phyloP scores from a whole-genome alignment of 2,797 vertebrate species.

The Phoebastria nigripes region DNA sequence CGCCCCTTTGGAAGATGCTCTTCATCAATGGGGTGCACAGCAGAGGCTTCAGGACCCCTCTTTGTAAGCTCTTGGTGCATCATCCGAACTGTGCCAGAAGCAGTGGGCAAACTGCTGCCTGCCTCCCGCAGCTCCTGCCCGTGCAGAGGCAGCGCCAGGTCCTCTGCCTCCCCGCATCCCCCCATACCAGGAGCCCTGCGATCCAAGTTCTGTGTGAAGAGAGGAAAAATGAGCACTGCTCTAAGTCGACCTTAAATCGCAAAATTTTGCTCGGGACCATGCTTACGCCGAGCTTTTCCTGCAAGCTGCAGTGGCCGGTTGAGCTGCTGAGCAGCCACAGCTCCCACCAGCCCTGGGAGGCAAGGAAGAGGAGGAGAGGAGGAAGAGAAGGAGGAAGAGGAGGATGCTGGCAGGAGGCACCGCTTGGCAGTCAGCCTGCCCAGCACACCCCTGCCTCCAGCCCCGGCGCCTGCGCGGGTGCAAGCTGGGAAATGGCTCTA shows the following conservation, averaged over 20 bases:
- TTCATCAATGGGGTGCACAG: not conserved
- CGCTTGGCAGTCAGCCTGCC: not conserved
- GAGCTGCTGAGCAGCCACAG: not conserved
- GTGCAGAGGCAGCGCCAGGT: not conserved
- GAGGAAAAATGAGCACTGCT: not conserved
- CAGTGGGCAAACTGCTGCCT: not conserved
- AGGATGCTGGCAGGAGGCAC: not conserved
- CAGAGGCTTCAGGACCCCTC: not conserved
- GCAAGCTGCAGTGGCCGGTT: not conserved
- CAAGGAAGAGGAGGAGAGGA: not conserved
- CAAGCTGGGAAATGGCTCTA: constrained; percentile 31
- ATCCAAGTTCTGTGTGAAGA: not conserved
- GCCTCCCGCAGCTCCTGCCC: not conserved
- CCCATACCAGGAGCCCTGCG: not conserved
- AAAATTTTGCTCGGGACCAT: not conserved
- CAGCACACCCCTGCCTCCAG: constrained; percentile 19
- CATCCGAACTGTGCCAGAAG: not conserved
- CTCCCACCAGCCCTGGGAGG: not conserved
- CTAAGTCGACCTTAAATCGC: not conserved
- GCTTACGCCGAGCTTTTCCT: not conserved
- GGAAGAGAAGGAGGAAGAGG: not conserved
- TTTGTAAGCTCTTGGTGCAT: not conserved
- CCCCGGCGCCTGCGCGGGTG: not conserved
- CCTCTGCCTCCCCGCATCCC: not conserved
- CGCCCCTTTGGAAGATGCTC: not conserved